Conservation (phyloP, 1,140 invertebrate genomes). For the Papilio polyxenes region DNA sequence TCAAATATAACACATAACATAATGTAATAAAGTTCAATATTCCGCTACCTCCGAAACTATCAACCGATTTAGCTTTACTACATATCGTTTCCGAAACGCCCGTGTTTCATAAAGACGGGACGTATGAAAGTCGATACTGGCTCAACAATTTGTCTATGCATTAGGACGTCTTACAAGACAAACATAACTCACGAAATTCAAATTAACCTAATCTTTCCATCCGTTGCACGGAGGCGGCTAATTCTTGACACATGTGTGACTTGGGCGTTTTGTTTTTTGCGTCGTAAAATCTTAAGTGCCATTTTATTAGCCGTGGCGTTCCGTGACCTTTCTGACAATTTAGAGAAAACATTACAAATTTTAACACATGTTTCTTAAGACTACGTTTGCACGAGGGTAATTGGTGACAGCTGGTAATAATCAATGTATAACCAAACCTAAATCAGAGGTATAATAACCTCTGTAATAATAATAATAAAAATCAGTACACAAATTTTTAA, state of each 20-base stretch:
- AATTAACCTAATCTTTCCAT: constrained; percentile 76
- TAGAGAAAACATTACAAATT: constrained; percentile 34
- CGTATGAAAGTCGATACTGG: constrained; percentile 73
- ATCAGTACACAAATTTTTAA: neutral
- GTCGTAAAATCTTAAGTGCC: constrained; percentile 70
- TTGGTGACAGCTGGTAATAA: neutral
- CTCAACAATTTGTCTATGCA: constrained; percentile 76
- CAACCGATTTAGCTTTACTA: constrained; percentile 35
- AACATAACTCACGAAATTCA: constrained; percentile 78
- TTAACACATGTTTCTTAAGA: constrained; percentile 24
- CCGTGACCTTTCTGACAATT: constrained; percentile 33
- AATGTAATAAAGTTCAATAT: constrained; percentile 55
- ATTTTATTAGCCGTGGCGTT: constrained; percentile 74
- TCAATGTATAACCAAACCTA: neutral
- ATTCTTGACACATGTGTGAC: constrained; percentile 71
- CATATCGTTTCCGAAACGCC: constrained; percentile 46
- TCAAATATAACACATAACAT: constrained; percentile 36
- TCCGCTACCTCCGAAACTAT: constrained; percentile 9
- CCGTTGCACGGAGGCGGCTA: constrained; percentile 63
- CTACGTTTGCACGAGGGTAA: neutral
- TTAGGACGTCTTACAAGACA: constrained; percentile 69
- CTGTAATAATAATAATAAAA: too few species aligned
- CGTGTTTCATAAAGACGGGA: constrained; percentile 60
- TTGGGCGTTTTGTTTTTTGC: constrained; percentile 61
- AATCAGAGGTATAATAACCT: neutral